Percentiles rank a stretch among this genome's conserved stretches.
phyloP scores from a whole-genome alignment of 2,888 invertebrate genomes.

The Frankliniella fusca region DNA sequence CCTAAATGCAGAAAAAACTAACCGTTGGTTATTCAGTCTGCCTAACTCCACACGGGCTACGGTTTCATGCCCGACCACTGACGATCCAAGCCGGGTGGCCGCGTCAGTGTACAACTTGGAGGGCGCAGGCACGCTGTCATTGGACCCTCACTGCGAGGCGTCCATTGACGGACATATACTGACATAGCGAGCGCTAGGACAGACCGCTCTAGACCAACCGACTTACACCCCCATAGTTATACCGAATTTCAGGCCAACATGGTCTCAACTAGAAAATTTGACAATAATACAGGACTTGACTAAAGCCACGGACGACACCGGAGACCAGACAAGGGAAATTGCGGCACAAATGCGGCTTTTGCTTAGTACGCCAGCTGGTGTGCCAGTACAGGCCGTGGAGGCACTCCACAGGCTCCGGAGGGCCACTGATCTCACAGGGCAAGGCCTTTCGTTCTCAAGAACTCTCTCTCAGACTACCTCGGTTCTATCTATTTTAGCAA shows the following conservation, averaged over 20 bases:
- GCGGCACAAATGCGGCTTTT: neutral
- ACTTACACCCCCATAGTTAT: no score
- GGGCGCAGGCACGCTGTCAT: neutral
- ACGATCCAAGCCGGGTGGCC: neutral
- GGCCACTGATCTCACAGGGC: no score
- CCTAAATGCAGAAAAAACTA: neutral
- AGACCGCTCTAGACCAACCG: neutral
- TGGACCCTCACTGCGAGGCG: neutral
- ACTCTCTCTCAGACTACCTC: no score
- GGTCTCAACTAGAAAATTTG: neutral
- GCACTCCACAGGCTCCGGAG: neutral
- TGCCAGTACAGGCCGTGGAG: neutral
- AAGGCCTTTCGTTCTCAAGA: no score
- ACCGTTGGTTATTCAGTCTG: neutral
- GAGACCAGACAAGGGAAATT: neutral
- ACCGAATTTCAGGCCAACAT: no score
- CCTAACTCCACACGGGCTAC: neutral
- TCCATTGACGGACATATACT: neutral
- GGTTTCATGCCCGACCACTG: neutral
- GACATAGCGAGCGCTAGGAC: neutral
- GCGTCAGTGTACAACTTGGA: neutral
- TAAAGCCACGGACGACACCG: neutral
- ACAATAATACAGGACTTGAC: neutral
- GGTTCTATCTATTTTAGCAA: no score
- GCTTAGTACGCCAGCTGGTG: neutral